These are phyloP conservation scores for Alca torda DNA, from an alignment of 2,797 vertebrate genomes.

Conservation along the genomic window DNA sequence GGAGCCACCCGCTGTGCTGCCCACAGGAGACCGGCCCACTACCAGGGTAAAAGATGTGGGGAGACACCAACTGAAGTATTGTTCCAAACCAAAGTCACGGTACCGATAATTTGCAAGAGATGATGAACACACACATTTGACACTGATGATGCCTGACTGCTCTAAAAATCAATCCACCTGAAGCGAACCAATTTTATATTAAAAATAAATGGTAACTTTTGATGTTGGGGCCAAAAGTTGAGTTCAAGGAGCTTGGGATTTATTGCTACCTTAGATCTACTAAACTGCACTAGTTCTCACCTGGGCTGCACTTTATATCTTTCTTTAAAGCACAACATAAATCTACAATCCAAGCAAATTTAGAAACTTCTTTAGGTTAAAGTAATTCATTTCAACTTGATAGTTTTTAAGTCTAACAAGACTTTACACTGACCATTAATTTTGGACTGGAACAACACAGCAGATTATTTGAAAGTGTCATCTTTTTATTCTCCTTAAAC, in stretches of 20 bases:
- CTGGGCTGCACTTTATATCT: background rate
- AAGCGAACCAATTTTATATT: background rate
- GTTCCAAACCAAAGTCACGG: background rate
- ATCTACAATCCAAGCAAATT: background rate
- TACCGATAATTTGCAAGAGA: background rate
- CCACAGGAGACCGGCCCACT: background rate
- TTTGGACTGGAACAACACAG: background rate
- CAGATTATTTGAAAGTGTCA: background rate
- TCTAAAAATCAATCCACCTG: background rate
- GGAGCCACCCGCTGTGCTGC: background rate
- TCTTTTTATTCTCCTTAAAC: background rate
- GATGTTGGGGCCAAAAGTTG: background rate
- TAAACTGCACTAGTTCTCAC: background rate
- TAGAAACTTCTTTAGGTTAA: background rate
- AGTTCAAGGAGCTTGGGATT: background rate
- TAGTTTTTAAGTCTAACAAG: background rate
- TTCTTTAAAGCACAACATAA: background rate
- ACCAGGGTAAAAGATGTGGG: background rate
- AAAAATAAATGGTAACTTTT: background rate
- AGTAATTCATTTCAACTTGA: background rate
- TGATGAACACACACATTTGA: background rate
- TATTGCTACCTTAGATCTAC: background rate
- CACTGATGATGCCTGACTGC: background rate
- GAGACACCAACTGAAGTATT: background rate
- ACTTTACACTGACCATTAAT: background rate